phyloP scores from a whole-genome alignment of 2,113 vertebrate species.

The Phoenicopterus ruber region DNA sequence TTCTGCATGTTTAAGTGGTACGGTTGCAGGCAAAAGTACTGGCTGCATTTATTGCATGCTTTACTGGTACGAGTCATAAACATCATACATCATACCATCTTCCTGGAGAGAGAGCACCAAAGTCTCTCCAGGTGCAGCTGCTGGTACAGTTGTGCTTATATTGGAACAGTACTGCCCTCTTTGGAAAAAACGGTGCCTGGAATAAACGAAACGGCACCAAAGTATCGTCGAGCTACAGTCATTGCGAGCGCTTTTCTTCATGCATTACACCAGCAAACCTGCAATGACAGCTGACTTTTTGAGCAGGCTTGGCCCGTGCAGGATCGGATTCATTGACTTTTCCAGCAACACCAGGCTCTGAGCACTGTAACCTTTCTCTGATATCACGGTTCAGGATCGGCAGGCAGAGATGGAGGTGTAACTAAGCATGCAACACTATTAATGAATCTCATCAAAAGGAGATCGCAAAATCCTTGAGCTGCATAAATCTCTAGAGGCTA shows the following conservation, averaged over 20 bases:
- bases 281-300: background rate
- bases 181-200: background rate
- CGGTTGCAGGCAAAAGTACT: background rate
- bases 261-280: background rate
- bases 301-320: background rate
- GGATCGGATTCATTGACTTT: background rate
- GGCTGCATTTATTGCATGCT: background rate
- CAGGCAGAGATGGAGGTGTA: background rate
- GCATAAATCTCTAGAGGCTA: background rate
- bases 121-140: background rate
- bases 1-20: background rate
- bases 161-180: background rate
- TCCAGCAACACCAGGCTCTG: background rate
- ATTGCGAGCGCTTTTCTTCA: background rate
- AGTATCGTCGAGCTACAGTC: background rate
- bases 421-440: background rate
- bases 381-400: background rate
- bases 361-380: background rate
- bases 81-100: background rate
- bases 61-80: background rate
- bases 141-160: background rate
- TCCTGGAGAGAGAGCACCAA: background rate
- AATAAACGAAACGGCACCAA: background rate
- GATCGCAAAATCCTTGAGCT: conserved; percentile 13
- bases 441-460: conserved; percentile 22